phyloP scores from a whole-genome alignment of 1,140 invertebrate species.

The Trigoniulus corallinus region DNA sequence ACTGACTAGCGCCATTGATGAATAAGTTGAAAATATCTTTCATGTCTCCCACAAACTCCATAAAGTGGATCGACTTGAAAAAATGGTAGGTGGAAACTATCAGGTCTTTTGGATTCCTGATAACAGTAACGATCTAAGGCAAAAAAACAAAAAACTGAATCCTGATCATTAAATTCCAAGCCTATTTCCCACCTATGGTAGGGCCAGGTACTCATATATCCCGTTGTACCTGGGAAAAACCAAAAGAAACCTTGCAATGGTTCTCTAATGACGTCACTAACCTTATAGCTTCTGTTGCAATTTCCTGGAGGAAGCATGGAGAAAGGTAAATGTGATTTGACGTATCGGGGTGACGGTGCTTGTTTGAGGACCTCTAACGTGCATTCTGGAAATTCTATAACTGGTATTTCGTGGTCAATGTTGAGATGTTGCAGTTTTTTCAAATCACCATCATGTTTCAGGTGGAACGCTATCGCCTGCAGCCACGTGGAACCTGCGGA shows the following conservation, averaged over 20 bases:
- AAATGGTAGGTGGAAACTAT: neutral
- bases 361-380: neutral
- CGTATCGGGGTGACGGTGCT: neutral
- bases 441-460: neutral
- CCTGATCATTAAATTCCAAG: too few species aligned
- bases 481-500: neutral
- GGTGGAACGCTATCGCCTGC: neutral
- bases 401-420: neutral
- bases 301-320: neutral
- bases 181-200: too few species aligned
- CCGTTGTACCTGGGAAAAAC: too few species aligned
- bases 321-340: neutral
- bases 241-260: too few species aligned
- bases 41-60: neutral
- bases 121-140: neutral
- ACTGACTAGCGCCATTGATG: neutral
- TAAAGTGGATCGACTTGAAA: neutral
- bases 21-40: neutral
- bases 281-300: neutral
- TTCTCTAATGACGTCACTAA: too few species aligned
- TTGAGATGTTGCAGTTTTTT: neutral
- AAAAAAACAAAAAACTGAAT: too few species aligned
- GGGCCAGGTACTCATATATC: too few species aligned
- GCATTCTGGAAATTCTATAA: neutral
- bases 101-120: neutral